Evolutionary conservation across 2,113 vertebrate species (phyloP).

Genomic region (Elaphurus davidianus): DNA sequence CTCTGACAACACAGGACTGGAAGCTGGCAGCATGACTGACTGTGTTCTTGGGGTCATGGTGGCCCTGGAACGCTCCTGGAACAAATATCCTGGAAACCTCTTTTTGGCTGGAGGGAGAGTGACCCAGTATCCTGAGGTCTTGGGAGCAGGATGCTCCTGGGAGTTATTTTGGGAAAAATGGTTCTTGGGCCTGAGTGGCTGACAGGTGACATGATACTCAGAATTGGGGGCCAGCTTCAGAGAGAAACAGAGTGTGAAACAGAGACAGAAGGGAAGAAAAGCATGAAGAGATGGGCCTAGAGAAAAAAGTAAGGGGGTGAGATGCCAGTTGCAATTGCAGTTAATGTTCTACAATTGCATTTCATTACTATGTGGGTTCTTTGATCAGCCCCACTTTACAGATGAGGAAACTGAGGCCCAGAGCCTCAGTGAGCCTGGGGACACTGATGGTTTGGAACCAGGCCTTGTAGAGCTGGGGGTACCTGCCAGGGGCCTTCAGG

Average conservation of each 20-base stretch:
- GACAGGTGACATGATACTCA: rapidly evolving
- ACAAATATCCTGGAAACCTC: neutral
- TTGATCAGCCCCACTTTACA: neutral
- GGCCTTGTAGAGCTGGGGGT: neutral
- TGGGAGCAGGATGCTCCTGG: neutral
- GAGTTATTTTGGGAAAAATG: neutral
- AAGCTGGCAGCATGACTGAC: neutral
- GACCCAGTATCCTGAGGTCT: neutral
- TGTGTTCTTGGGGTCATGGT: neutral
- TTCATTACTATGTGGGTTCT: neutral
- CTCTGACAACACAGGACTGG: neutral
- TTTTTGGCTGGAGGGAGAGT: neutral
- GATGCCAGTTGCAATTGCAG: neutral
- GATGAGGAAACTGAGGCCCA: neutral
- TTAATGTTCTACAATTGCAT: neutral
- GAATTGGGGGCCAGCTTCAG: neutral
- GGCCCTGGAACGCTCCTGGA: neutral
- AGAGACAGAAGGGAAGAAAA: neutral
- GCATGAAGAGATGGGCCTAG: neutral
- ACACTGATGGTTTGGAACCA: neutral
- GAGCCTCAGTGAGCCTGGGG: neutral
- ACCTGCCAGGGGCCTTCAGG: neutral
- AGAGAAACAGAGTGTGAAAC: neutral
- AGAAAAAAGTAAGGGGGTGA: neutral
- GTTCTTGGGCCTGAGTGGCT: neutral